Percentiles rank a stretch among this genome's conserved stretches.
These are phyloP conservation scores for Callyntrura sp. DNA, from an alignment of 2,888 invertebrate genomes.

Conservation along the genomic window DNA sequence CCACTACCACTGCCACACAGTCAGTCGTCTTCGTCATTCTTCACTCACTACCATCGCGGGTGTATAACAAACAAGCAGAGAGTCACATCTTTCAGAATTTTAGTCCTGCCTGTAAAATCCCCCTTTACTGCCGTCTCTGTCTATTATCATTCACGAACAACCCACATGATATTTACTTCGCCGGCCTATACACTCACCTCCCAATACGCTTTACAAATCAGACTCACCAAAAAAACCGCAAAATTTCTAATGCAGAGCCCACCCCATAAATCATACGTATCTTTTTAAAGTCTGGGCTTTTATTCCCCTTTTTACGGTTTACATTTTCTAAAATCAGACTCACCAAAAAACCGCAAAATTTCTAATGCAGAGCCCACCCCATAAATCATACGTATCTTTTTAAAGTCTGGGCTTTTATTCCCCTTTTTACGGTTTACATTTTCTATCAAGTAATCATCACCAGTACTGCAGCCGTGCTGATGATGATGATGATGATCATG, in stretches of 20 bases:
- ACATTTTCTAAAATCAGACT: background rate
- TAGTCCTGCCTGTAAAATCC: no score
- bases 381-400: no score
- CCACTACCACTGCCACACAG: no score
- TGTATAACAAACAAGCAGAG: no score
- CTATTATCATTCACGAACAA: no score
- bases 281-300: background rate
- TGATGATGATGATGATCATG: slow-evolving; percentile 9
- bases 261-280: no score
- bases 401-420: background rate
- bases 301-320: background rate
- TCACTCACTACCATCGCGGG: no score
- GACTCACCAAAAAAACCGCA: background rate
- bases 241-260: background rate
- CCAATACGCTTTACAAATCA: background rate
- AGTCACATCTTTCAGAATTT: no score
- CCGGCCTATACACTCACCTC: no score
- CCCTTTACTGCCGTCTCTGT: no score
- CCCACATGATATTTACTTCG: no score
- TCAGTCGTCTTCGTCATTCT: no score
- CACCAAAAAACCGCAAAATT: background rate
- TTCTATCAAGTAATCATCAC: background rate
- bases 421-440: background rate
- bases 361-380: background rate
- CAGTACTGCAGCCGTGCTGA: background rate